phyloP scores from a whole-genome alignment of 2,888 invertebrate species.

The Drosophila tanythrix region DNA sequence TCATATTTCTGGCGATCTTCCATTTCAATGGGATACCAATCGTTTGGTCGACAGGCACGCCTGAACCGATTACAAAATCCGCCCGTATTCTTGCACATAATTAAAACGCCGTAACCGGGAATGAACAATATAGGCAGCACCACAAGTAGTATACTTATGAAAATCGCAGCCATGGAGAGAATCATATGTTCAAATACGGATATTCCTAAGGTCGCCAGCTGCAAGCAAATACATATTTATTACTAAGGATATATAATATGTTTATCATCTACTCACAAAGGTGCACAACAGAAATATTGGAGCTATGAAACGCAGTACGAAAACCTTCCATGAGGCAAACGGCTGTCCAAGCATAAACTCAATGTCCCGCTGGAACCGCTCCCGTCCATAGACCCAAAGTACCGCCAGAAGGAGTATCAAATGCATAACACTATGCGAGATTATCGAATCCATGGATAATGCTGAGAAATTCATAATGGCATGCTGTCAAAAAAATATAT shows the following conservation, averaged over 20 bases:
- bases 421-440: conserved; percentile 74
- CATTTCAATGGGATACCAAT: conserved; percentile 83
- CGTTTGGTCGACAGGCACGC: conserved; percentile 78
- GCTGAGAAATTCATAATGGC: conserved; percentile 63
- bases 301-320: conserved; percentile 78
- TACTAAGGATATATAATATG: background rate
- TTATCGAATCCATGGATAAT: conserved; percentile 56
- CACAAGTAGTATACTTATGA: too few relatives aligned
- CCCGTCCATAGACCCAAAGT: conserved; percentile 92
- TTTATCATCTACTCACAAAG: conserved; percentile 53
- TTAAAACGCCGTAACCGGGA: conserved; percentile 77
- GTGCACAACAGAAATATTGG: conserved; percentile 72
- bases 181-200: too few relatives aligned
- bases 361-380: conserved; percentile 88
- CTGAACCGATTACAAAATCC: conserved; percentile 70
- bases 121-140: conserved; percentile 73
- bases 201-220: conserved; percentile 38
- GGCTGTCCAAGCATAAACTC: conserved; percentile 91
- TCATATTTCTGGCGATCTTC: conserved; percentile 80
- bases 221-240: background rate
- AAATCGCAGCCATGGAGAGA: too few relatives aligned
- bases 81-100: conserved; percentile 75
- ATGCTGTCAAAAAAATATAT: conserved; percentile 57
- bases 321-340: conserved; percentile 85
- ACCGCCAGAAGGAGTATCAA: conserved; percentile 92